phyloP scores from a whole-genome alignment of 2,888 invertebrate species.

The Eueremaeus valkanovi region DNA sequence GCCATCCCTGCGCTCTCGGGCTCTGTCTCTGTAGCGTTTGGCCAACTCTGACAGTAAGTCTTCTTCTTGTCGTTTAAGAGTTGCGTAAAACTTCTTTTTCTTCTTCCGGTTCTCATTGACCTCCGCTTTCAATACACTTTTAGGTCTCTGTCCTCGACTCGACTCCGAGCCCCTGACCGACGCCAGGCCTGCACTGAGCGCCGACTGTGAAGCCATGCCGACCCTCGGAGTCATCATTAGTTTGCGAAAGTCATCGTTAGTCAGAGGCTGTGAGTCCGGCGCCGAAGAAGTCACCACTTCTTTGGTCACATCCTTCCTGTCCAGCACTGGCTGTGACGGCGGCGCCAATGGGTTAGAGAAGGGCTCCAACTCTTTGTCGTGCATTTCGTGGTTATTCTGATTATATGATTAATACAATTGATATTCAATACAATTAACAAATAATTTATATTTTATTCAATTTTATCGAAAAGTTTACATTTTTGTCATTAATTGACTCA shows the following conservation, averaged over 20 bases:
- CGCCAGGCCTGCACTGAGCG: constrained; percentile 27
- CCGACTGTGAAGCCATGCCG: constrained; percentile 50
- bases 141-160: constrained; percentile 23
- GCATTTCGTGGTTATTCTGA: constrained; percentile 31
- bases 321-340: not conserved
- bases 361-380: constrained; percentile 37
- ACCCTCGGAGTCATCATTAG: constrained; percentile 89
- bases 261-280: constrained; percentile 57
- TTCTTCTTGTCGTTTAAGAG: constrained; percentile 80
- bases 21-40: constrained; percentile 82
- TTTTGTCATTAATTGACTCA: no score
- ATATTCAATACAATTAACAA: no score
- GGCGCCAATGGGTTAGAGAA: constrained; percentile 44
- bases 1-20: constrained; percentile 84
- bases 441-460: no score
- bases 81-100: constrained; percentile 88
- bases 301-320: not conserved
- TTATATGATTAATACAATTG: no score
- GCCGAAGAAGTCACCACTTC: not conserved
- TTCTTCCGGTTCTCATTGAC: constrained; percentile 72
- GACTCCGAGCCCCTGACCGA: constrained; percentile 49
- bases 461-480: no score
- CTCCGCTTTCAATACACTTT: constrained; percentile 6
- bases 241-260: constrained; percentile 95
- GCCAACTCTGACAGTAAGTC: constrained; percentile 82